Conservation (phyloP, 2,888 invertebrate genomes). For the Mechanitis messenoides region DNA sequence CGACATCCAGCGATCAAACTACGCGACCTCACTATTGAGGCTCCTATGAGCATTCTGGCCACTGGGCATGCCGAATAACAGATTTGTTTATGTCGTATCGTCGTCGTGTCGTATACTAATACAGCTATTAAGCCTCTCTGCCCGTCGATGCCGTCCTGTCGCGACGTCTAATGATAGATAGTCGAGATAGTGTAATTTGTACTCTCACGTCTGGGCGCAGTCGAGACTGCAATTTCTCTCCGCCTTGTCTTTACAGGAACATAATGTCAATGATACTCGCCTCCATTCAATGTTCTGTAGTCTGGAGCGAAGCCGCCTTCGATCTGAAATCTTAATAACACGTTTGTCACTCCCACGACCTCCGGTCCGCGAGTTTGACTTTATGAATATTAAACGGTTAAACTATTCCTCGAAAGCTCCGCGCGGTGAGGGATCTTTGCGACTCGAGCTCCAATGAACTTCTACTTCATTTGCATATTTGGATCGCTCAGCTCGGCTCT, state of each 20-base stretch:
- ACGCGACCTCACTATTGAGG: conserved; percentile 45
- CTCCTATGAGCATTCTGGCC: conserved; percentile 49
- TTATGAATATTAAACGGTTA: conserved; percentile 46
- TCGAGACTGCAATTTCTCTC: conserved; percentile 35
- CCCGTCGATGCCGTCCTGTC: conserved; percentile 52
- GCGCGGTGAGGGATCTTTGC: conserved; percentile 32
- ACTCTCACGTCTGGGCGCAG: conserved; percentile 29
- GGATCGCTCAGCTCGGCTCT: conserved; percentile 2
- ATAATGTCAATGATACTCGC: conserved; percentile 34
- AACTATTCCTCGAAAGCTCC: conserved; percentile 41
- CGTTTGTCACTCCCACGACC: conserved; percentile 43
- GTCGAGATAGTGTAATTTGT: conserved; percentile 27
- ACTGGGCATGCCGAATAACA: conserved; percentile 39
- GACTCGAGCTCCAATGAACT: conserved; percentile 29
- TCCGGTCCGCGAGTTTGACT: conserved; percentile 35
- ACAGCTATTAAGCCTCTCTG: conserved; percentile 33
- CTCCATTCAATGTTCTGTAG: conserved; percentile 35
- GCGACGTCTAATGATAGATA: conserved; percentile 35
- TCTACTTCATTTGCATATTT: conserved; percentile 35
- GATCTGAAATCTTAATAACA: conserved; percentile 56
- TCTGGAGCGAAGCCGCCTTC: conserved; percentile 41
- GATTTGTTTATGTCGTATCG: conserved; percentile 49
- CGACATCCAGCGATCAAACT: conserved; percentile 51
- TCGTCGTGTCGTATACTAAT: too few relatives aligned
- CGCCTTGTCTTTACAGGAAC: conserved; percentile 26